Evolutionary conservation across 1,140 invertebrate species (phyloP).

Genomic region (Anoplolepis gracilipes): DNA sequence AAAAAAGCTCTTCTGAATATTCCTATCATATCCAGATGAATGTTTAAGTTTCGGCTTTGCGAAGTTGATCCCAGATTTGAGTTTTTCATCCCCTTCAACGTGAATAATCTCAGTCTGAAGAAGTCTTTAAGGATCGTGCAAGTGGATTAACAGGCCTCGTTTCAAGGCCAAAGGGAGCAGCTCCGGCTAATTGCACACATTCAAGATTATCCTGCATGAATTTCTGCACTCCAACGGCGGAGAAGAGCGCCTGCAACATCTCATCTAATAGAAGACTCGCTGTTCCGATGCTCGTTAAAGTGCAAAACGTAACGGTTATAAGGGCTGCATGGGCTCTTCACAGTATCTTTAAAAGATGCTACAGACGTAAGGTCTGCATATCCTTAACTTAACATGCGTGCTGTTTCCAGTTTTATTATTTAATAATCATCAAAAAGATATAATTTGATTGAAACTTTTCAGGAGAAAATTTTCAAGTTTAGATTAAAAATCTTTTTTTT

Average conservation of each 20-base stretch:
- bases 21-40: neutral
- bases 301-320: conserved; percentile 25
- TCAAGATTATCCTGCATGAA: conserved; percentile 28
- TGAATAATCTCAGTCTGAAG: conserved; percentile 20
- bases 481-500: neutral
- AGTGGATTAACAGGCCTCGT: conserved; percentile 50
- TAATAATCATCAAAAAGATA: neutral
- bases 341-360: neutral
- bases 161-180: conserved; percentile 58
- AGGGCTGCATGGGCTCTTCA: neutral
- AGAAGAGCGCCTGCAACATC: neutral
- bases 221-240: conserved; percentile 31
- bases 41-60: neutral
- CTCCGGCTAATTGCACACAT: conserved; percentile 57
- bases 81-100: neutral
- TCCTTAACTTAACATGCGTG: neutral
- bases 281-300: conserved; percentile 17
- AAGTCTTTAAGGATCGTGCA: conserved; percentile 36
- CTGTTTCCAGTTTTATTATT: neutral
- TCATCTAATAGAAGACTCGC: conserved; percentile 23
- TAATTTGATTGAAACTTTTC: neutral
- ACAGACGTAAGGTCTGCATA: neutral
- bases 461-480: neutral
- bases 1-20: neutral
- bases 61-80: conserved; percentile 26